Conservation (phyloP, 2,888 invertebrate species). For the Trichogramma dendrolimi region DNA sequence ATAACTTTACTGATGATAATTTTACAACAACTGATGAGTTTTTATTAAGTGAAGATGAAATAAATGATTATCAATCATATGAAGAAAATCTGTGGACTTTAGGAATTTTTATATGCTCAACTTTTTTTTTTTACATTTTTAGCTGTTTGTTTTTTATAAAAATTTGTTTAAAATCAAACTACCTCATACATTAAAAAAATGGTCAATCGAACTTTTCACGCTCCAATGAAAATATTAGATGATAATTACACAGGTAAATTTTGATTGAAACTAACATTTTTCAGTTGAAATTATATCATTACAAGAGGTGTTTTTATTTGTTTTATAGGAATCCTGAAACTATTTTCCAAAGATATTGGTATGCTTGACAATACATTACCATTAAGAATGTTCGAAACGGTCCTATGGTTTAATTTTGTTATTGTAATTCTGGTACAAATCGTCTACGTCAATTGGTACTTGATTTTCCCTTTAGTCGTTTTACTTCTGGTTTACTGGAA, state of each 20-base stretch:
- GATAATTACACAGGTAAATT: conserved; percentile 72
- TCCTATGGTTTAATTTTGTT: conserved; percentile 66
- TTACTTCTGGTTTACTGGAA: conserved; percentile 63
- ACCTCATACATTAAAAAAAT: conserved; percentile 65
- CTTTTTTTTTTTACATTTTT: conserved; percentile 41
- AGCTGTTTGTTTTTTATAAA: conserved; percentile 59
- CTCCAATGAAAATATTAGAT: conserved; percentile 78
- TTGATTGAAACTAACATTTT: neutral
- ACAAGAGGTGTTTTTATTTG: too few relatives aligned
- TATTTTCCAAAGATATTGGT: conserved; percentile 82
- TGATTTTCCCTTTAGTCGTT: conserved; percentile 61
- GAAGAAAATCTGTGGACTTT: too few relatives aligned
- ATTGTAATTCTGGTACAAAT: conserved; percentile 69
- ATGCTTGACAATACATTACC: conserved; percentile 73
- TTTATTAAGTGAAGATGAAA: too few relatives aligned
- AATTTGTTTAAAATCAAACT: conserved; percentile 68
- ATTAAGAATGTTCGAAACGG: conserved; percentile 61
- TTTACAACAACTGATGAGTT: too few relatives aligned
- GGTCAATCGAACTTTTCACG: conserved; percentile 69
- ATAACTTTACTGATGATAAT: too few relatives aligned
- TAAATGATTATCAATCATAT: conserved; percentile 53
- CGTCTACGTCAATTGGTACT: conserved; percentile 66
- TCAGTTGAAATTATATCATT: conserved; percentile 51
- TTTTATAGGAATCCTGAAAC: conserved; percentile 65
- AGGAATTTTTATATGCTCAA: conserved; percentile 28